A percentile compares a stretch with the other conserved stretches of the same genome.
Conservation (phyloP, 2,888 invertebrate species). For the Metalampra italica region DNA sequence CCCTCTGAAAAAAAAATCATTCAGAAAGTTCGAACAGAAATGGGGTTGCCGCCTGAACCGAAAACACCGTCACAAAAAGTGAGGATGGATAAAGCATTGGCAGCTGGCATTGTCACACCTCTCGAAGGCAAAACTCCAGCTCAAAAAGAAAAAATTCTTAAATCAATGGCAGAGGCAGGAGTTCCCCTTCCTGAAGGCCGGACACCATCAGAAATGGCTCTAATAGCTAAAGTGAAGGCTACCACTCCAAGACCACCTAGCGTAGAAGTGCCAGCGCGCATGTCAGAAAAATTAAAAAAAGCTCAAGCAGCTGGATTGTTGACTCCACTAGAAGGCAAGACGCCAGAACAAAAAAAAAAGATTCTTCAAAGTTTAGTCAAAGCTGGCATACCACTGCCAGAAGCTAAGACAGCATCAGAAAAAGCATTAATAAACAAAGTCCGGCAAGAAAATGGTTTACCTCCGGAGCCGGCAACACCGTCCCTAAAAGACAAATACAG, state of each 20-base stretch:
- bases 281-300: constrained; percentile 12
- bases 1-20: constrained; percentile 27
- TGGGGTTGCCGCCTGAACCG: constrained; percentile 31
- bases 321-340: constrained; percentile 16
- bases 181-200: constrained; percentile 29
- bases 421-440: constrained; percentile 25
- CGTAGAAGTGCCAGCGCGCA: background rate
- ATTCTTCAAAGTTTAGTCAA: constrained; percentile 18
- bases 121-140: constrained; percentile 28
- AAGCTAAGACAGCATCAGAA: constrained; percentile 21
- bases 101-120: constrained; percentile 25
- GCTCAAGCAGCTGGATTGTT: constrained; percentile 15
- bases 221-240: constrained; percentile 20
- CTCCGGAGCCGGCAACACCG: constrained; percentile 28
- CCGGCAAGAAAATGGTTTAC: constrained; percentile 19
- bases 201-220: constrained; percentile 25
- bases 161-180: constrained; percentile 21
- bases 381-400: background rate
- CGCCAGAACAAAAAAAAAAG: constrained; percentile 26
- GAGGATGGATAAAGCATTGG: constrained; percentile 18
- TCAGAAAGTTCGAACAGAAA: constrained; percentile 17
- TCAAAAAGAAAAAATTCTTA: constrained; percentile 28
- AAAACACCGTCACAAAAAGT: constrained; percentile 15
- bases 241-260: background rate
- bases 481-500: constrained; percentile 17